Evolutionary conservation across 2,113 vertebrate genomes (phyloP).

Genomic region (Trichechus manatus): DNA sequence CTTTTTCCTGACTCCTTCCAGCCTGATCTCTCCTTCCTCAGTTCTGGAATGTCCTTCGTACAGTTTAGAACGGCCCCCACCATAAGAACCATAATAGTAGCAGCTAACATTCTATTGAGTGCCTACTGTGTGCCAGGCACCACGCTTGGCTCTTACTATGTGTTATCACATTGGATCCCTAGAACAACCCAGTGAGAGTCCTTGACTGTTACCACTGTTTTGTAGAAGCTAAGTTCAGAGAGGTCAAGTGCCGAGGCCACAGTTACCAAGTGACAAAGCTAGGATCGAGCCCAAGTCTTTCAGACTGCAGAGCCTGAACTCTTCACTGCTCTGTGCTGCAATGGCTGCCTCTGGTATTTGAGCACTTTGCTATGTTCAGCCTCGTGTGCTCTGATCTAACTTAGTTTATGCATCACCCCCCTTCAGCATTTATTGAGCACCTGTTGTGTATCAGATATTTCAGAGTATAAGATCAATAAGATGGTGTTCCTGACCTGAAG

Average conservation of each 20-base stretch:
- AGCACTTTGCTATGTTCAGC: background rate
- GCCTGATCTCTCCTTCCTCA: background rate
- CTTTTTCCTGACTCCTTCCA: background rate
- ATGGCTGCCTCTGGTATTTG: background rate
- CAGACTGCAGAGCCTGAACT: background rate
- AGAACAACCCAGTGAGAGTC: background rate
- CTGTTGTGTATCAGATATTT: background rate
- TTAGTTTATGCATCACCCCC: background rate
- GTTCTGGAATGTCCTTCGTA: background rate
- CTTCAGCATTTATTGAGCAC: background rate
- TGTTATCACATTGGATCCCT: background rate
- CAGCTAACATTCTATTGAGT: too few species aligned
- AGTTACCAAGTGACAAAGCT: background rate
- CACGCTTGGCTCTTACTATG: background rate
- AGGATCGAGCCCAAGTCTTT: background rate
- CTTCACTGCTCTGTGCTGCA: background rate
- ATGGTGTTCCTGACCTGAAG: background rate
- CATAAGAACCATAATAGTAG: background rate
- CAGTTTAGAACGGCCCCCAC: background rate
- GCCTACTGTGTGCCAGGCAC: background rate
- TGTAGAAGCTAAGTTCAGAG: background rate
- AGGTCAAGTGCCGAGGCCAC: background rate
- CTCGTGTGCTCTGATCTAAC: background rate
- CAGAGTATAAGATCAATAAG: background rate
- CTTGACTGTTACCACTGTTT: background rate